Percentiles rank a stretch among this genome's conserved stretches.
Conservation (phyloP, 1,140 invertebrate genomes). For the Ctenoplectra terminalis region DNA sequence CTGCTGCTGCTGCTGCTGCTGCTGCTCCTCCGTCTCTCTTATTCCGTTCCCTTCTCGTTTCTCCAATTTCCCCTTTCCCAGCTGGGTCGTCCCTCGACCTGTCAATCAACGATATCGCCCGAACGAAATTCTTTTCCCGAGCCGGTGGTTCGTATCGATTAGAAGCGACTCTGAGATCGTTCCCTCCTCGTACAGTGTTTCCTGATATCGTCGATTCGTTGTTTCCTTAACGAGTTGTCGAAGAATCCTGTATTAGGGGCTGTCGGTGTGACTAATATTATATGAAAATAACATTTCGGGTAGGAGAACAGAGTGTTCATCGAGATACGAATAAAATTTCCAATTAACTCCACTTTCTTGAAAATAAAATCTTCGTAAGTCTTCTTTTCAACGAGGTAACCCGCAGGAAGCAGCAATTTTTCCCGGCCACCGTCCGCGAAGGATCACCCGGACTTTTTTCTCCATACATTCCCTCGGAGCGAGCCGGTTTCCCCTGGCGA, state of each 20-base stretch:
- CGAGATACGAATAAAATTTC: not conserved
- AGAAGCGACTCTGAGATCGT: not conserved
- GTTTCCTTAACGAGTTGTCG: too few relatives aligned
- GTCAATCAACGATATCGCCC: slow-evolving; percentile 44
- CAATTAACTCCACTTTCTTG: not conserved
- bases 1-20: slow-evolving; percentile 64
- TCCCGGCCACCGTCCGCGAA: not conserved
- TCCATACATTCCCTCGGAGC: not conserved
- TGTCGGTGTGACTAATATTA: too few relatives aligned
- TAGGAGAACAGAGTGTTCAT: not conserved
- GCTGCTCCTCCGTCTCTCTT: slow-evolving; percentile 50
- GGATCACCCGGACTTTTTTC: slow-evolving; percentile 34
- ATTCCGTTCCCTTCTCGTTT: slow-evolving; percentile 54
- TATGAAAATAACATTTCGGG: not conserved
- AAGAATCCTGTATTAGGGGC: not conserved
- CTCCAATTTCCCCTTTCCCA: slow-evolving; percentile 59
- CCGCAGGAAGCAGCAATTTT: not conserved
- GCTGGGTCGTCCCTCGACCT: not conserved
- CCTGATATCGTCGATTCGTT: not conserved
- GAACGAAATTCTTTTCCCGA: slow-evolving; percentile 8
- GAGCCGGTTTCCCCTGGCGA: not conserved
- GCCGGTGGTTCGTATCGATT: not conserved
- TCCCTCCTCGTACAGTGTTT: too few relatives aligned
- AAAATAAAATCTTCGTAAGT: not conserved
- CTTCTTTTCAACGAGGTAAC: too few relatives aligned